Evolutionary conservation across 2,113 vertebrate genomes (phyloP), one percentile per base, ranked within the genome.

Genomic region (Ploceus nigricollis): DNA sequence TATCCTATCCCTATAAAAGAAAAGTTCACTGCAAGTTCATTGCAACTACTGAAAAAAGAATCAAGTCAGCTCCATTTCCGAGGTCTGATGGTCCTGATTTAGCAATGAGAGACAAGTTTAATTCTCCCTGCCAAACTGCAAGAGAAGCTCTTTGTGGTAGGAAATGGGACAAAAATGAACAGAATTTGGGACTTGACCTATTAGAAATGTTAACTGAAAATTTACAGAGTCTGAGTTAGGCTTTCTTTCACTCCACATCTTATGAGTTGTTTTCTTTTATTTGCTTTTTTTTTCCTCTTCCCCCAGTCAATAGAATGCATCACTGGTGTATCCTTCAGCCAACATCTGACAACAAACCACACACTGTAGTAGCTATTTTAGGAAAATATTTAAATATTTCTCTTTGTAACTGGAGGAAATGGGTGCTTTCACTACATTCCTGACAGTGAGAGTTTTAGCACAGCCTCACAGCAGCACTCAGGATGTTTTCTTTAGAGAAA

Each of bases 401-500:
- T 24, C 14, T 25, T 9, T 86, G 15, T 48, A 77, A 86, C 79
- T 47, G 31, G 4, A 90, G 39, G 79, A 96, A 90, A 90, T 54
- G 4, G 8, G 6, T 91, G 24, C 7, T 88, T 87, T 82, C 63
- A 68, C 10, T 9, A 39, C 28, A 28, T 77, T 63, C 31, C 60
- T 65, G 63, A 78, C 11, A 75, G 20, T 19, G 9, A 68, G 18
- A 77, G 44, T 84, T 89, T 77, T 72, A 93, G 68, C 37, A 73
- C 7, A 82, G 11, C 22, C 58, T 96, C 63, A 45, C 39, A 90
- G 47, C 75, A 72, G 89, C 20, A 56, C 22, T 60, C 72, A 82
- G 47, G 35, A 96, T 82, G 17, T 90, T 93, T 92, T 73, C 50
- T 89, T 91, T 71, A 63, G 63, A 89, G 54, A 40, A 87, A 96